Percentiles rank a stretch among this genome's conserved stretches.
phyloP scores from a whole-genome alignment of 2,797 vertebrate species.

The Platyrinchus mystaceus region DNA sequence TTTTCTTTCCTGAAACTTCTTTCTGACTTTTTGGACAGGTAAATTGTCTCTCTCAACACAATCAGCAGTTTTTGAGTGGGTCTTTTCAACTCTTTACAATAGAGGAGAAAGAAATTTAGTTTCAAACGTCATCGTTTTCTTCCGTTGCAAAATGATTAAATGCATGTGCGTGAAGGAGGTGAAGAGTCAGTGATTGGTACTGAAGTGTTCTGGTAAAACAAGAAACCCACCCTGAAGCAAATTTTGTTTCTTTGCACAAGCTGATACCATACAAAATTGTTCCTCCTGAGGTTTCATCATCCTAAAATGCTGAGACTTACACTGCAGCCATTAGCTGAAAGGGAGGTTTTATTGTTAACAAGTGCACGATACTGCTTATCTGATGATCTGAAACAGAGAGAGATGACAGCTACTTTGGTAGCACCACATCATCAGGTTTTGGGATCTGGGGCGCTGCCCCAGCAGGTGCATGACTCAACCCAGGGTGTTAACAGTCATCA shows the following conservation, averaged over 20 bases:
- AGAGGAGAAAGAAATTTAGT: neutral
- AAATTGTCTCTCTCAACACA: neutral
- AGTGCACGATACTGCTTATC: neutral
- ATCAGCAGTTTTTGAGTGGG: neutral
- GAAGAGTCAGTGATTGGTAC: neutral
- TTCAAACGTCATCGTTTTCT: neutral
- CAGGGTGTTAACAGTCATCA: neutral
- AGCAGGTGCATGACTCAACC: neutral
- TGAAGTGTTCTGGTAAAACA: neutral
- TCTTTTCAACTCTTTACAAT: neutral
- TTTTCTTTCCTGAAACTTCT: neutral
- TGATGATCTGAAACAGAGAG: neutral
- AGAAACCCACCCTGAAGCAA: neutral
- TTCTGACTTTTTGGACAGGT: neutral
- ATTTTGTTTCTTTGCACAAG: slow-evolving; percentile 10
- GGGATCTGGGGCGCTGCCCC: neutral
- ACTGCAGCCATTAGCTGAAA: neutral
- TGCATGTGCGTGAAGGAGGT: neutral
- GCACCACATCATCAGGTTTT: neutral
- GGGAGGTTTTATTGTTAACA: neutral
- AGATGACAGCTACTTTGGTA: neutral
- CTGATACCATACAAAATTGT: neutral
- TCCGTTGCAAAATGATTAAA: neutral
- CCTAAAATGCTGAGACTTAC: neutral
- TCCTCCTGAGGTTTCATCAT: neutral